Evolutionary conservation across 1,140 invertebrate genomes (phyloP), one percentile per base, ranked within the genome.

Genomic region (Chymomyza costata): DNA sequence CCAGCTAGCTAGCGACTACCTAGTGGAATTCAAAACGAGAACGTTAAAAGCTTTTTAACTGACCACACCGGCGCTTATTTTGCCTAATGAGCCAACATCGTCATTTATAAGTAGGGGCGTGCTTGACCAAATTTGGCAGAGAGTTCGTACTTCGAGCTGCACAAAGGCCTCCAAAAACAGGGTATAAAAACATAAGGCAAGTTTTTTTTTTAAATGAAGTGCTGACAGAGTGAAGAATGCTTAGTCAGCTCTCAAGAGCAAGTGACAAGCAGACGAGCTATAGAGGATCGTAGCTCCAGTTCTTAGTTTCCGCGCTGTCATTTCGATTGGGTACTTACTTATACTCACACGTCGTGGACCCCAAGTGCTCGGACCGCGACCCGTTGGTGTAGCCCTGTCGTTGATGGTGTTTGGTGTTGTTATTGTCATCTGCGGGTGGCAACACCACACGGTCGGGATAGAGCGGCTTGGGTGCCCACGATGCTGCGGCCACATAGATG

Each of bases 391-490:
- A 65, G 65, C 47, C 45, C 50, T 58, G 18, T 55, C 37, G 11
- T 49, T 43, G 17, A 25, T 58, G 53, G 39, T 59, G 18, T 56
- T 16, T 53, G 45, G 61, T 68, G 39, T 61, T 61, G 14, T 53
- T 65, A 43, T 59, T 68, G 43, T 55, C 49, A 14, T 63, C 50
- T 11, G 44, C 17, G 1, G 50, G 14, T 10, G 70, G 71, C 58
- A 83, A 47, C 50, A 78, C 45, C 18, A 84, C 80, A 38, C 76
- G 76, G 46, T 83, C 74, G 47, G 82, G 70, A 87, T 87, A 84
- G 65, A 74, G 80, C 82, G 89, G 90, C 86, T 89, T 90, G 82
- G 87, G 87, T 59, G 89, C 88, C 89, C 89, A 90, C 63, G 89
- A 88, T 60, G 88, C 87, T 66, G 89, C 85, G 38, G 88, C 87